phyloP scores from a whole-genome alignment of 2,113 vertebrate genomes.

The Trinectes maculatus region DNA sequence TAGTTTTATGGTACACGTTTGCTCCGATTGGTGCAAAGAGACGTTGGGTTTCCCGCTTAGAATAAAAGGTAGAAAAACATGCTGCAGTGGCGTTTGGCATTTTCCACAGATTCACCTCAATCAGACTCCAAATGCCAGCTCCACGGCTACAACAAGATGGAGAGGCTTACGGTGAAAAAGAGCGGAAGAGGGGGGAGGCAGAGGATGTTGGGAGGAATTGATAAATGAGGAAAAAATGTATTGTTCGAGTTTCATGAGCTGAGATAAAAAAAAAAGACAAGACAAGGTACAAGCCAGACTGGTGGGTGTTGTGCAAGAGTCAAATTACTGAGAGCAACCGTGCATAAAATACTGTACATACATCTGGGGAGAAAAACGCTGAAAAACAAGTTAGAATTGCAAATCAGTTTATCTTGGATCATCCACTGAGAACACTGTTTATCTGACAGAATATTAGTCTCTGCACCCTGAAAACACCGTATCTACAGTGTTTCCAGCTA shows the following conservation, averaged over 20 bases:
- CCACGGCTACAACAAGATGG: slow-evolving; percentile 28
- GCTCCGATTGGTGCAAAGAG: not conserved
- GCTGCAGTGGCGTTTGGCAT: slow-evolving; percentile 27
- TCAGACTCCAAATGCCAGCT: slow-evolving; percentile 52
- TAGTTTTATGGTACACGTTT: too few species aligned
- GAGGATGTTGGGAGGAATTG: slow-evolving; percentile 18
- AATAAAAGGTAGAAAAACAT: slow-evolving; percentile 4
- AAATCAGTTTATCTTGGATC: slow-evolving; percentile 40
- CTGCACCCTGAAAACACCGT: not conserved
- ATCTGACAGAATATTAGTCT: slow-evolving; percentile 6
- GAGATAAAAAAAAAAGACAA: slow-evolving; percentile 36
- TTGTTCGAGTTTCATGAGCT: slow-evolving; percentile 56
- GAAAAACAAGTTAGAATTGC: slow-evolving; percentile 36
- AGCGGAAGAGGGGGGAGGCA: not conserved
- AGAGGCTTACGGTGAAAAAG: slow-evolving; percentile 30
- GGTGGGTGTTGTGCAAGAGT: slow-evolving; percentile 11
- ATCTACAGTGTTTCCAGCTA: not conserved
- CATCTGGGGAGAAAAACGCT: slow-evolving; percentile 19
- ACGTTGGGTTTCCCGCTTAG: not conserved
- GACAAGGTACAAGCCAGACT: slow-evolving; percentile 45
- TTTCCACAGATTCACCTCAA: slow-evolving; percentile 34
- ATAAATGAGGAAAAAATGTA: slow-evolving; percentile 60
- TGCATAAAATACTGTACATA: slow-evolving; percentile 41
- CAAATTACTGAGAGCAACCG: slow-evolving; percentile 46
- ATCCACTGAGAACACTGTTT: slow-evolving; percentile 21